Evolutionary conservation across 1,140 invertebrate genomes (phyloP).

Genomic region (Papilio helenus): DNA sequence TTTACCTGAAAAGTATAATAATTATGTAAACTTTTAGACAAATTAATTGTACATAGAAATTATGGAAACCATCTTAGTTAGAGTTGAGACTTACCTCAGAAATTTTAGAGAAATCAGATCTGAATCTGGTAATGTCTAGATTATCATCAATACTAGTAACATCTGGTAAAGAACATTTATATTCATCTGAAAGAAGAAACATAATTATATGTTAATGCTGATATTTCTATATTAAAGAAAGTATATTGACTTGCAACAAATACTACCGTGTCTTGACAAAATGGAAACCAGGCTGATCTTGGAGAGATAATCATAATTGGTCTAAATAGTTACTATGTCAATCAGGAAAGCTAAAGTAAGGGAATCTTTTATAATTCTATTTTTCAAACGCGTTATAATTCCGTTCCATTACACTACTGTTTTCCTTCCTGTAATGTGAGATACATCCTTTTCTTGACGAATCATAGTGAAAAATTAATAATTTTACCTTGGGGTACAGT

Average conservation of each 20-base stretch:
- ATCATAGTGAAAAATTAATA: background rate
- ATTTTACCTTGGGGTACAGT: slow-evolving; percentile 5
- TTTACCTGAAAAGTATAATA: slow-evolving; percentile 67
- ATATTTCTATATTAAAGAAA: no score
- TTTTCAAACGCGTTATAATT: background rate
- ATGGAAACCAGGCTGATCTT: background rate
- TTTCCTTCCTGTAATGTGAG: background rate
- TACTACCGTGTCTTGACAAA: background rate
- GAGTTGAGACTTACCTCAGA: slow-evolving; percentile 65
- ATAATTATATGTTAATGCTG: background rate
- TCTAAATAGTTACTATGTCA: background rate
- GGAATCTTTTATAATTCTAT: background rate
- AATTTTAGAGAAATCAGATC: slow-evolving; percentile 78
- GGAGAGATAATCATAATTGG: background rate
- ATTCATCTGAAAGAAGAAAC: slow-evolving; percentile 70
- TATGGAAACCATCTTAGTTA: slow-evolving; percentile 32
- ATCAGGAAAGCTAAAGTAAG: background rate
- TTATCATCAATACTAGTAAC: slow-evolving; percentile 71
- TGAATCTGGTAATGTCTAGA: slow-evolving; percentile 73
- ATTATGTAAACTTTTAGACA: slow-evolving; percentile 3
- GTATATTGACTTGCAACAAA: background rate
- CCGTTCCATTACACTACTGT: background rate
- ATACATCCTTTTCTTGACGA: background rate
- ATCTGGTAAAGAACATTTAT: slow-evolving; percentile 78
- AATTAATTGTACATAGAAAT: slow-evolving; percentile 32